These are phyloP conservation scores for Idris sp. DNA, from an alignment of 1,140 invertebrate genomes.

Conservation along the genomic window DNA sequence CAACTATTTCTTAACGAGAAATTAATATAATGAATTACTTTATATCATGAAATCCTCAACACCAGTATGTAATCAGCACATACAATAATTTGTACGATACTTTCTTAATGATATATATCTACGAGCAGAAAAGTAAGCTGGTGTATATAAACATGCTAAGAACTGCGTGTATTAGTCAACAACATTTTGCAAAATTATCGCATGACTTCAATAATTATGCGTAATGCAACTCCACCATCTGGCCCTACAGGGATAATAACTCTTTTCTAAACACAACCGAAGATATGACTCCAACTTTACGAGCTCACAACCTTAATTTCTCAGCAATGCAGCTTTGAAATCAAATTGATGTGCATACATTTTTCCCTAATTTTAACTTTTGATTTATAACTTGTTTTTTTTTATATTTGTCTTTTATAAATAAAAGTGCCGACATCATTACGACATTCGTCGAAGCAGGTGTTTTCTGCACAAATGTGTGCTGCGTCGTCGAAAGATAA, in stretches of 20 bases:
- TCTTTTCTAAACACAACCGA: constrained; percentile 52
- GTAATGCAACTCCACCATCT: constrained; percentile 56
- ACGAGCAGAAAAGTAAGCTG: constrained; percentile 31
- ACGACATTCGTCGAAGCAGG: constrained; percentile 49
- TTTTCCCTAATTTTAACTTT: too few species aligned
- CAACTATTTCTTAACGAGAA: constrained; percentile 7
- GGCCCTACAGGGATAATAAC: constrained; percentile 60
- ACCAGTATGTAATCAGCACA: constrained; percentile 1
- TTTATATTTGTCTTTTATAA: background rate
- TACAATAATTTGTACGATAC: constrained; percentile 51
- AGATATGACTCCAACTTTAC: too few species aligned
- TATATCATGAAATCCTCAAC: constrained; percentile 32
- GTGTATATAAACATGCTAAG: too few species aligned
- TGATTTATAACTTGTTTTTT: too few species aligned
- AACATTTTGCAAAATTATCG: constrained; percentile 62
- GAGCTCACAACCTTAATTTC: too few species aligned
- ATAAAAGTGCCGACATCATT: too few species aligned
- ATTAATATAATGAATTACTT: constrained; percentile 43
- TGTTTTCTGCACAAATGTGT: constrained; percentile 42
- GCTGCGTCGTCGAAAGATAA: constrained; percentile 45
- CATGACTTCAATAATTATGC: constrained; percentile 61
- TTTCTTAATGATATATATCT: constrained; percentile 56
- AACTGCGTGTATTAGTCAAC: constrained; percentile 44
- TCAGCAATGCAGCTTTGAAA: too few species aligned
- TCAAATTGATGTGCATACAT: too few species aligned